Evolutionary conservation across 2,888 invertebrate species (phyloP).

Genomic region (Lasioglossum zephyrum): DNA sequence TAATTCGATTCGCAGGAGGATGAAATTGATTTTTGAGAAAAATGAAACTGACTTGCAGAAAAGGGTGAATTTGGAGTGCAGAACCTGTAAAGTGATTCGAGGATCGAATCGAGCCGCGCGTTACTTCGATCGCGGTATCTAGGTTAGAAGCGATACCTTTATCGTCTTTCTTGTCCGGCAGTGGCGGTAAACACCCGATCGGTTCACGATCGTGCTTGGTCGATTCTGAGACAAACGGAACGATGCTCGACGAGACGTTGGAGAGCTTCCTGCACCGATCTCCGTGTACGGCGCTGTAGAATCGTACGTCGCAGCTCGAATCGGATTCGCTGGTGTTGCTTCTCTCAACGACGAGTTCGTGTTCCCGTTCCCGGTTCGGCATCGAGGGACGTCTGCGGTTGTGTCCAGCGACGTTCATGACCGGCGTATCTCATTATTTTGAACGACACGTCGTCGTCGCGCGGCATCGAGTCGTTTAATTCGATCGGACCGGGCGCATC

Average conservation of each 20-base stretch:
- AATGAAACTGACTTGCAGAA: no score
- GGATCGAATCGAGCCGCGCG: neutral
- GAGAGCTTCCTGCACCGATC: conserved; percentile 32
- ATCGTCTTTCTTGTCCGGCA: conserved; percentile 5
- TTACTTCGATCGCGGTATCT: neutral
- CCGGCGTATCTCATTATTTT: conserved; percentile 72
- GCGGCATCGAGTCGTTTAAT: conserved; percentile 34
- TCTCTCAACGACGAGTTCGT: conserved; percentile 37
- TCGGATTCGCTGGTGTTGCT: conserved; percentile 47
- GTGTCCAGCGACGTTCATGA: conserved; percentile 72
- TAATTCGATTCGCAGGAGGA: no score
- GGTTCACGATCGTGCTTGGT: conserved; percentile 32
- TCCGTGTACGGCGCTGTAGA: conserved; percentile 28
- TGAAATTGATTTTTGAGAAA: no score
- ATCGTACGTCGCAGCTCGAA: conserved; percentile 33
- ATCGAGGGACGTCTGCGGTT: conserved; percentile 62
- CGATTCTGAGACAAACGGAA: conserved; percentile 21
- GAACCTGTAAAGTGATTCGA: neutral
- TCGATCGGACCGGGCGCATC: conserved; percentile 32
- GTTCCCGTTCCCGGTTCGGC: conserved; percentile 49
- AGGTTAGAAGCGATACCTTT: conserved; percentile 44
- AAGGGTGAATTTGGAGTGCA: no score
- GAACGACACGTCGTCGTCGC: conserved; percentile 43
- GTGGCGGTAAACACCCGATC: neutral
- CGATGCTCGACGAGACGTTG: conserved; percentile 16